Base-by-base conservation (phyloP, 2,888 invertebrate species). In the Drosophila neoperkinsi region DNA sequence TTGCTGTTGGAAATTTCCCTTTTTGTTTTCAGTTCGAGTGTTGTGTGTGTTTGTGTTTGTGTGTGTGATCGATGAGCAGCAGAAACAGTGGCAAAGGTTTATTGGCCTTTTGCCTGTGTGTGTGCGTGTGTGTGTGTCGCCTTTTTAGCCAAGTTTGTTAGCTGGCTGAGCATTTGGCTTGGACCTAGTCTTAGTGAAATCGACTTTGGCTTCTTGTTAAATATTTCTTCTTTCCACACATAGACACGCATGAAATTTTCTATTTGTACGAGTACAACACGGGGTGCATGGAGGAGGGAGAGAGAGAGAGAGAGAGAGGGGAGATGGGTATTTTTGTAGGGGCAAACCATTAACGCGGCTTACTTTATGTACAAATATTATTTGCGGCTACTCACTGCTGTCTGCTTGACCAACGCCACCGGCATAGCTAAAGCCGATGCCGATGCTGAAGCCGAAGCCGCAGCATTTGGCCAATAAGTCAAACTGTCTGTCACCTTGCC, bases 41-140 rank as follows among this genome's bases (percentile, higher is more conserved):
- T 63, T 53, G 50, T 72, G 55, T 67, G 49, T 70, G 57, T 66
- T 50, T 63, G 55, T 66, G 71, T 75, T 50, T 63, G 55, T 66
- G 71, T 75, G 65, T 72, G 81, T 82, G 85, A 88, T 85, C 88
- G 88, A 88, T 84, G 85, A 81, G 79, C 77, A 83, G 59, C 81
- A 72, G 18, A 66, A 77, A 71, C 71, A 74, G 79, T 66, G 67
- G 77, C 74, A 84, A 84, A 86, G 85, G 85, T 88, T 86, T 86
- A 86, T 86, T 86, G 85, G 89, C 85, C 85, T 88, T 86, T 84
- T 86, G 87, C 63, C 80, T 78, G 64, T 83, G 84, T 65, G 58
- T 65, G 66, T 83, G 68, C 81, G 80, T 79, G 84, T 65, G 58
- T 65, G 66, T 83, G 68, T 84, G 80, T 79, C 84, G 80, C 78